Evolutionary conservation across 2,797 vertebrate species (phyloP), one percentile per base, ranked within the genome.

Genomic region (Cossypha dichroa): DNA sequence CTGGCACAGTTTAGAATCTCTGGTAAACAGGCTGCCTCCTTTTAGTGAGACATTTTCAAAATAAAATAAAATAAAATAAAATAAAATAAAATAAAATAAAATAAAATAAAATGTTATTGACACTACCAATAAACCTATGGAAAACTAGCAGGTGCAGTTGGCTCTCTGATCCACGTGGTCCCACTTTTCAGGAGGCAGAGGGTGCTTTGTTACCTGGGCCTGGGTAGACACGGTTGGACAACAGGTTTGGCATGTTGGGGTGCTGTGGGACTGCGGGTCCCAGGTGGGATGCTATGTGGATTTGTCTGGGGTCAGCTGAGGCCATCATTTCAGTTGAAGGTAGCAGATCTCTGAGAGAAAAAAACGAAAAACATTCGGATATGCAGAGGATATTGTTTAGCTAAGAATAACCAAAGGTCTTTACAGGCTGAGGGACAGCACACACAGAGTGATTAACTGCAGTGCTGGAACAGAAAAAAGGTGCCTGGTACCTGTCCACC

Each of bases 261-360:
- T 99, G 99, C 49, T 98, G 98, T 18, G 98, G 97, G 52, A 98
- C 92, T 3, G 98, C 88, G 19, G 98, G 97, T 36, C 98, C 99
- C 10, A 99, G 97, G 45, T 99, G 99, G 60, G 98, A 97, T 8
- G 98, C 95, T 93, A 99, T 95, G 62, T 99, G 99, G 74, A 99
- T 98, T 95, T 99, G 99, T 86, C 99, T 98, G 56, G 98, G 98
- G 29, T 99, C 99, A 22, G 98, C 95, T 10, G 99, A 88, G 78
- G 96, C 84, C 41, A 99, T 97, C 97, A 99, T 98, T 91, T 99
- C 99, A 38, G 91, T 51, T 5, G 99, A 98, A 66, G 98, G 98
- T 60, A 99, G 97, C 83, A 99, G 85, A 73, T 99, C 99, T 95
- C 99, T 99, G 96, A n/a, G 31, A 67, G 73, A 16, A 38, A 20